Conservation (phyloP, 2,888 invertebrate genomes). For the Drosophila sordidula region DNA sequence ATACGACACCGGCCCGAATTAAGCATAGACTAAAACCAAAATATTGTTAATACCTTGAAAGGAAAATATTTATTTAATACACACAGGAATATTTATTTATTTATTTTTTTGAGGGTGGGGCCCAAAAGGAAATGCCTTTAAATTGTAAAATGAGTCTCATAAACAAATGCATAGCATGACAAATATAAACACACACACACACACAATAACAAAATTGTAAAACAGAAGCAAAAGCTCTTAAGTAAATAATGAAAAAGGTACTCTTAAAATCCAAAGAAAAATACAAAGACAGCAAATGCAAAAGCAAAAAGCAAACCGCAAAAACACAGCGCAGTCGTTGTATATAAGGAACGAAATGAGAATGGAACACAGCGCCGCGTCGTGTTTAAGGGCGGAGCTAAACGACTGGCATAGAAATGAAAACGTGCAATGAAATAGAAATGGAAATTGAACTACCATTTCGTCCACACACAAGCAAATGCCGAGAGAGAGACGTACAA, state of each 20-base stretch:
- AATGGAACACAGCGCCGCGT: slow-evolving; percentile 57
- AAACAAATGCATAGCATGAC: slow-evolving; percentile 70
- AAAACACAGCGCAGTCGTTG: slow-evolving; percentile 41
- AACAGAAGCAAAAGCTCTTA: slow-evolving; percentile 66
- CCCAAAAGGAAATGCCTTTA: slow-evolving; percentile 70
- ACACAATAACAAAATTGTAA: slow-evolving; percentile 29
- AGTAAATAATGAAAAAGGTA: slow-evolving; percentile 71
- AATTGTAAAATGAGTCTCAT: slow-evolving; percentile 81
- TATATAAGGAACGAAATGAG: slow-evolving; percentile 67
- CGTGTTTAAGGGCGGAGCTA: slow-evolving; percentile 68
- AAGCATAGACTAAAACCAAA: slow-evolving; percentile 74
- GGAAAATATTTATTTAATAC: slow-evolving; percentile 81
- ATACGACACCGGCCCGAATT: slow-evolving; percentile 47
- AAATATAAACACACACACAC: slow-evolving; percentile 34
- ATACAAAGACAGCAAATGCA: slow-evolving; percentile 48
- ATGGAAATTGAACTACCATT: slow-evolving; percentile 67
- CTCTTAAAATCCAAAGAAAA: slow-evolving; percentile 59
- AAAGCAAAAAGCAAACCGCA: slow-evolving; percentile 34
- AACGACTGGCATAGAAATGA: slow-evolving; percentile 50
- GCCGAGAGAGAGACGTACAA: slow-evolving; percentile 29
- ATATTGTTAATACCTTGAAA: slow-evolving; percentile 81
- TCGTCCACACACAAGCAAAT: slow-evolving; percentile 45
- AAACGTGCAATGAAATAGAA: slow-evolving; percentile 60
- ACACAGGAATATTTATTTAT: slow-evolving; percentile 50
- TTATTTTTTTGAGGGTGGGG: slow-evolving; percentile 11